phyloP scores from a whole-genome alignment of 2,888 invertebrate species.

The Phrixothrix hirtus region DNA sequence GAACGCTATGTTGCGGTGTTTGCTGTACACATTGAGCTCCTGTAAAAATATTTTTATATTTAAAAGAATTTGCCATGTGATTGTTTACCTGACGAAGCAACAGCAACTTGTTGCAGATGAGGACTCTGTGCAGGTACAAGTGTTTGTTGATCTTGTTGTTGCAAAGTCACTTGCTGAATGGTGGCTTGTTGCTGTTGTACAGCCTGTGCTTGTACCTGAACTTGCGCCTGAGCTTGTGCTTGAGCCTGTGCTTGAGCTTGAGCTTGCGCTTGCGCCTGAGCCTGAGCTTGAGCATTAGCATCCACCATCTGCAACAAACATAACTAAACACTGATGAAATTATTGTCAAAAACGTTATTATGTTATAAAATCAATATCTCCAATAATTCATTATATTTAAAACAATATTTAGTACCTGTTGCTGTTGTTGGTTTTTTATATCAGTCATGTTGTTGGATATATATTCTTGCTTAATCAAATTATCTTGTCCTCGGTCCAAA shows the following conservation, averaged over 20 bases:
- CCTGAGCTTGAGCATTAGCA: constrained; percentile 50
- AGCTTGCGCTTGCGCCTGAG: constrained; percentile 45
- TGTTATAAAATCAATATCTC: neutral
- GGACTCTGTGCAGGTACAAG: constrained; percentile 56
- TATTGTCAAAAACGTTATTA: constrained; percentile 9
- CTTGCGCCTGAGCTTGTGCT: constrained; percentile 49
- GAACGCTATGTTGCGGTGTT: constrained; percentile 56
- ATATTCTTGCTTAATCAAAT: constrained; percentile 37
- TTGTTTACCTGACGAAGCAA: constrained; percentile 46
- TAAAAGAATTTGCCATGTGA: neutral
- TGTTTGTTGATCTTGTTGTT: constrained; percentile 56
- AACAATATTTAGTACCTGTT: constrained; percentile 17
- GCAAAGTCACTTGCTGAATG: constrained; percentile 64
- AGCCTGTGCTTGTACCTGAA: constrained; percentile 35
- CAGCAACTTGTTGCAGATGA: constrained; percentile 54
- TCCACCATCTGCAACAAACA: constrained; percentile 44
- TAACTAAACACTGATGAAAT: constrained; percentile 28
- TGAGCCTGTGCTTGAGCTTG: constrained; percentile 45
- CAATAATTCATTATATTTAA: constrained; percentile 2
- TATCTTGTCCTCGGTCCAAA: constrained; percentile 61
- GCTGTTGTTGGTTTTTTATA: constrained; percentile 48
- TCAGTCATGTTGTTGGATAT: constrained; percentile 49
- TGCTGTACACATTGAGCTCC: constrained; percentile 51
- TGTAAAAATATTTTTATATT: no score
- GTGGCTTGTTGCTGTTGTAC: constrained; percentile 56